These are phyloP conservation scores for Athene cunicularia DNA, from an alignment of 2,113 vertebrate genomes.

Conservation along the genomic window DNA sequence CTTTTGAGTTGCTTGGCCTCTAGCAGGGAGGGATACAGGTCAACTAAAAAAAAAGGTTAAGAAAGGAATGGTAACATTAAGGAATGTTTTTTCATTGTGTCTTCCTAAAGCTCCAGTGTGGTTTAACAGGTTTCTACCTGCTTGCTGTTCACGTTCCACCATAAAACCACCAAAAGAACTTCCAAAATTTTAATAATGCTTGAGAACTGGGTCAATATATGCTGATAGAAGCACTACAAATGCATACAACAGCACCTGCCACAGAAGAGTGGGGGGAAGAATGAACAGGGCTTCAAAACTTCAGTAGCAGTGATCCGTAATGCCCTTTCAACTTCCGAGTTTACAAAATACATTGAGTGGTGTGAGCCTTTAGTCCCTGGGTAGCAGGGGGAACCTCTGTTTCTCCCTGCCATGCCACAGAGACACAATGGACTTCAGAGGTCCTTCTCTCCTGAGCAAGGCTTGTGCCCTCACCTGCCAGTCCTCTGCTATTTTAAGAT, in stretches of 20 bases:
- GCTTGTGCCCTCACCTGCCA: not conserved
- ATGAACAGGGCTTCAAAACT: not conserved
- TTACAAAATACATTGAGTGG: not conserved
- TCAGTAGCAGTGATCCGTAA: not conserved
- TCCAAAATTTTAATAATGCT: not conserved
- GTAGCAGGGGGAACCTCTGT: not conserved
- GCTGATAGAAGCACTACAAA: not conserved
- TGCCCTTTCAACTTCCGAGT: not conserved
- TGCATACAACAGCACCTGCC: not conserved
- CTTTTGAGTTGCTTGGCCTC: not conserved
- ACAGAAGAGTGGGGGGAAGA: not conserved
- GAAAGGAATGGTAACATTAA: not conserved
- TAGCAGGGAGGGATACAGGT: not conserved
- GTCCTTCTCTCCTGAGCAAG: not conserved
- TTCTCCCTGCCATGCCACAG: too few relatives aligned
- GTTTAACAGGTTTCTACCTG: not conserved
- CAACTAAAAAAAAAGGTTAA: not conserved
- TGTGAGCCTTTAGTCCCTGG: not conserved
- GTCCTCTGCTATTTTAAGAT: not conserved
- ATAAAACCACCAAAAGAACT: not conserved
- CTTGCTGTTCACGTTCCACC: not conserved
- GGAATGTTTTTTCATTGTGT: not conserved
- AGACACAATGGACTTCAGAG: fast-evolving
- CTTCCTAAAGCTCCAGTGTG: not conserved
- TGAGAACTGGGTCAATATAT: not conserved